Conservation (phyloP, 2,888 invertebrate species). For the Baccha elongata region DNA sequence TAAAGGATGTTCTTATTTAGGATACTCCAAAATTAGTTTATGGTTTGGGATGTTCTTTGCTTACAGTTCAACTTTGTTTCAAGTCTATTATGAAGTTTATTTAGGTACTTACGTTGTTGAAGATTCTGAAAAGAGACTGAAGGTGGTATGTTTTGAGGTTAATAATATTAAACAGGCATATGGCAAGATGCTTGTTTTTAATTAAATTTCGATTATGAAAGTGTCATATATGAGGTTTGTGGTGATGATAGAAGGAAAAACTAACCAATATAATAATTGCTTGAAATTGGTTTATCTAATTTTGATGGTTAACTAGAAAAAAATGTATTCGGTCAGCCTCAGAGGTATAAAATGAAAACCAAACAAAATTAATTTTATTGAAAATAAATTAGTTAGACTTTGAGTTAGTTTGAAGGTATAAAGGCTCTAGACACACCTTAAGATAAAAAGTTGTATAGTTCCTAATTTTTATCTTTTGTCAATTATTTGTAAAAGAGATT, state of each 20-base stretch:
- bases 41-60: conserved; percentile 28
- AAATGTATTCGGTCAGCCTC: not conserved
- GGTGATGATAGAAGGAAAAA: not conserved
- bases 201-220: conserved; percentile 39
- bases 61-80: conserved; percentile 51
- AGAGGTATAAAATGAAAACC: not conserved
- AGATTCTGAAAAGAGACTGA: conserved; percentile 26
- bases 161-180: conserved; percentile 38
- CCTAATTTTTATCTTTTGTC: too few relatives aligned
- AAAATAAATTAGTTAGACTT: too few relatives aligned
- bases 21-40: conserved; percentile 1
- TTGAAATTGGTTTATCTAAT: not conserved
- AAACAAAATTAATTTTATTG: too few relatives aligned
- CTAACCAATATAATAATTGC: not conserved
- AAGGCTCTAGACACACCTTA: too few relatives aligned
- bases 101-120: conserved; percentile 7
- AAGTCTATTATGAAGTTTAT: conserved; percentile 26
- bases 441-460: too few relatives aligned
- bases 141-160: conserved; percentile 33
- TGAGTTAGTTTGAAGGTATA: too few relatives aligned
- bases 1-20: conserved; percentile 26
- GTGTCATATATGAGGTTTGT: not conserved
- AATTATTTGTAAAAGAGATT: too few relatives aligned
- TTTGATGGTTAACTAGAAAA: not conserved
- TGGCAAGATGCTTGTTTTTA: conserved; percentile 30